These are phyloP conservation scores for Meteorus colon DNA, from an alignment of 2,888 invertebrate genomes.

Conservation along the genomic window DNA sequence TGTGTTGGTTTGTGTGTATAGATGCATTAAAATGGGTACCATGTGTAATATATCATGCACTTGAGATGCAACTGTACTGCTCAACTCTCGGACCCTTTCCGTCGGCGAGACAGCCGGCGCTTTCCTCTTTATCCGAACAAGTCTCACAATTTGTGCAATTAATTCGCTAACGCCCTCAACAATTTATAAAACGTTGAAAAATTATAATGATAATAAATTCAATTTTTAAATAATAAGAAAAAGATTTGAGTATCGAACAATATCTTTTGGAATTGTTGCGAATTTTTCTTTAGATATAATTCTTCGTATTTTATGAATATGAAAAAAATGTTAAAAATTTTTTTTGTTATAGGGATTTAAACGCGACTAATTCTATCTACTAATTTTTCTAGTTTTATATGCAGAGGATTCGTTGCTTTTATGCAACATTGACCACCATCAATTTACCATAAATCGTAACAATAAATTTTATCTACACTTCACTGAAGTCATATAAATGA, in stretches of 20 bases:
- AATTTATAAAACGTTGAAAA: not conserved
- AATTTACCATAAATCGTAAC: not conserved
- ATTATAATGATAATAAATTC: not conserved
- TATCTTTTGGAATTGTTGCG: too few species aligned
- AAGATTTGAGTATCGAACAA: too few species aligned
- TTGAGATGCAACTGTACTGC: not conserved
- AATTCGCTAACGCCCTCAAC: constrained; percentile 25
- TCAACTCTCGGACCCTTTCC: constrained; percentile 11
- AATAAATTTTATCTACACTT: not conserved
- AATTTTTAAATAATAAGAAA: too few species aligned
- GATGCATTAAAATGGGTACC: constrained; percentile 19
- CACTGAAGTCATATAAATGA: not conserved
- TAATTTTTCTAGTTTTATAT: not conserved
- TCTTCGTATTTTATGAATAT: too few species aligned
- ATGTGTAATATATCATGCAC: not conserved
- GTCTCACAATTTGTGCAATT: constrained; percentile 41
- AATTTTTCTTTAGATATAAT: too few species aligned
- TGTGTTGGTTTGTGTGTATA: too few species aligned
- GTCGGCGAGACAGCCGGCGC: constrained; percentile 37
- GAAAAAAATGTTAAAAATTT: too few species aligned
- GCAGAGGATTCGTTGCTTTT: not conserved
- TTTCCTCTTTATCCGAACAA: constrained; percentile 39
- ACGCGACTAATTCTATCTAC: too few species aligned
- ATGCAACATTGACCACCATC: not conserved
- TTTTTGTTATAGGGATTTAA: too few species aligned